These are phyloP conservation scores for Seira sanloemensis DNA, from an alignment of 2,888 invertebrate species.

Conservation along the genomic window DNA sequence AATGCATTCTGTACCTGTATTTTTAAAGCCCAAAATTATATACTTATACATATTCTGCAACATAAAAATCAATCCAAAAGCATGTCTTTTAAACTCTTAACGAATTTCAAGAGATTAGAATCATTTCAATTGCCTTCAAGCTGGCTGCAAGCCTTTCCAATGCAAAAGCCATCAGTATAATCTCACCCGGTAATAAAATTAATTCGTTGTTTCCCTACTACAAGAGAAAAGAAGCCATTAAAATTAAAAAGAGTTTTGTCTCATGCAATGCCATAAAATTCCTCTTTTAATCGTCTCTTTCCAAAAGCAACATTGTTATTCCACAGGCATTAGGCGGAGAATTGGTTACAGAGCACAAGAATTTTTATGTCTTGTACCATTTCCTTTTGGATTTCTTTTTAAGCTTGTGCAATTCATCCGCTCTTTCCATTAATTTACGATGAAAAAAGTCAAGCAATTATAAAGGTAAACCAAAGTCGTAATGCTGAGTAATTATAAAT, in stretches of 20 bases:
- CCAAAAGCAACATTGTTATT: neutral
- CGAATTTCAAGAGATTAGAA: neutral
- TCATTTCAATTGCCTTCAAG: neutral
- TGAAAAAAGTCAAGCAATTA: neutral
- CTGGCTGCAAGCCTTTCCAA: conserved; percentile 2
- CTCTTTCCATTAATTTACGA: neutral
- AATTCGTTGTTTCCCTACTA: conserved; percentile 17
- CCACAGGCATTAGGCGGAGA: neutral
- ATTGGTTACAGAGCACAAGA: neutral
- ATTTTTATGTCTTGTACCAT: neutral
- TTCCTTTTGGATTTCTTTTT: neutral
- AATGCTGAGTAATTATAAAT: too few relatives aligned
- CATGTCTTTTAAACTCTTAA: too few relatives aligned
- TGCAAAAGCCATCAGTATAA: conserved; percentile 34
- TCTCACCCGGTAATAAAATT: conserved; percentile 42
- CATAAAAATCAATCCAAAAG: too few relatives aligned
- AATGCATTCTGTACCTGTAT: too few relatives aligned
- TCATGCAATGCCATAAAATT: conserved; percentile 8
- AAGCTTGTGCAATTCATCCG: neutral
- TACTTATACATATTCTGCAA: too few relatives aligned
- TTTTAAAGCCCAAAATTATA: too few relatives aligned
- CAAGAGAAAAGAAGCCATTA: conserved; percentile 25
- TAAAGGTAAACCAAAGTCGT: neutral
- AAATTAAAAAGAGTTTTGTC: conserved; percentile 22
- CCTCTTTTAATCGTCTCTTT: neutral